Evolutionary conservation across 2,797 vertebrate genomes (phyloP).

Genomic region (Loriculus beryllinus): DNA sequence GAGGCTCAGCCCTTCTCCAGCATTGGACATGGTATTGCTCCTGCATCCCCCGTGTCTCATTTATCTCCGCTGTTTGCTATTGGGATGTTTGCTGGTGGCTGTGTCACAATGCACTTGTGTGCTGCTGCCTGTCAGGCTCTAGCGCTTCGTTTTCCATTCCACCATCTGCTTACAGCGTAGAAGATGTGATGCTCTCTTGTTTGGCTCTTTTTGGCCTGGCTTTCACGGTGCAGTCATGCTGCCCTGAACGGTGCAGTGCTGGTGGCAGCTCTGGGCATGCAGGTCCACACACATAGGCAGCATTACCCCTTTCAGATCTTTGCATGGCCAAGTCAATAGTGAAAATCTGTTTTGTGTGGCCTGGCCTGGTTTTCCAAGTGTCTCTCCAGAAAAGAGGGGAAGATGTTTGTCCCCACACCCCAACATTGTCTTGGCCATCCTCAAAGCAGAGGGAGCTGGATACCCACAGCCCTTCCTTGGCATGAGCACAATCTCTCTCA

Average conservation of each 20-base stretch:
- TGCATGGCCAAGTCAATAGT: background rate
- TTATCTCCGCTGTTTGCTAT: rapidly evolving
- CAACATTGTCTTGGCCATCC: background rate
- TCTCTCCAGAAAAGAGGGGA: background rate
- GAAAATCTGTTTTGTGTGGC: background rate
- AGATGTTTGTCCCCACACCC: background rate
- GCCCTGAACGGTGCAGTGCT: background rate
- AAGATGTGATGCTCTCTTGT: background rate
- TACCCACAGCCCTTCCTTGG: background rate
- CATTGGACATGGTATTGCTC: background rate
- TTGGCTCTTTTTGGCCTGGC: rapidly evolving
- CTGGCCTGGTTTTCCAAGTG: background rate
- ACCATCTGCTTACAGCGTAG: background rate
- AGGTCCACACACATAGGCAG: background rate
- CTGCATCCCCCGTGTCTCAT: no score
- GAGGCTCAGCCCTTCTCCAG: background rate
- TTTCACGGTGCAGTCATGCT: background rate
- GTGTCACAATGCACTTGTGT: rapidly evolving
- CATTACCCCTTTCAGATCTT: background rate
- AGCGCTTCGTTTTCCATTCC: background rate
- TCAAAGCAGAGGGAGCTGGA: background rate
- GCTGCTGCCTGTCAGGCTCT: background rate
- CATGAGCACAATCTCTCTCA: background rate
- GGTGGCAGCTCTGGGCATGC: background rate
- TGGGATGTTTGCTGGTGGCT: background rate